Base-by-base conservation (phyloP, 2,797 vertebrate genomes). In the Huso huso region DNA sequence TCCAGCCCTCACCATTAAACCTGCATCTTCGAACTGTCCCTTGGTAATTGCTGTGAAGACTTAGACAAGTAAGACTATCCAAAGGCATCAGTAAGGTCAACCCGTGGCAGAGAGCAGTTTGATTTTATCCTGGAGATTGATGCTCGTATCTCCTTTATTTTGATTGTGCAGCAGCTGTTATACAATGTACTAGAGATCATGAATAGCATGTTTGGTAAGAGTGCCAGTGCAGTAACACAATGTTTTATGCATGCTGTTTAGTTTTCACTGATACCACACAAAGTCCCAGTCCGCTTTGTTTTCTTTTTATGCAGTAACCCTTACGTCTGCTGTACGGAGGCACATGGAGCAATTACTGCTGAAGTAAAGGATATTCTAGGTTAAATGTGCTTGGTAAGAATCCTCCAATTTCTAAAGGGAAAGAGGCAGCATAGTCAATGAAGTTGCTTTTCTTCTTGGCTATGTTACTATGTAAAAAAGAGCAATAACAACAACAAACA, bases 111-210 rank as follows among this genome's bases (percentile, higher is more conserved):
- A 79, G 77, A 76, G 69, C 70, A 76, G 78, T 79, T 76, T 84
- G 86, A 90, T 91, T 85, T 88, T 89, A 92, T 91, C 88, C 80
- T 1, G 74, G 82, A 89, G 88, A 90, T 88, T 79, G 87, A 90
- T 89, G 87, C 63, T 64, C 83, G 78, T 81, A 87, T 87, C 84
- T 80, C 81, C 78, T 83, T 85, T 82, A 80, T 76, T 82, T 85
- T 81, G 61, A 85, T 89, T 86, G 75, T 77, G 83, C 77, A 73
- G 75, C 80, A 15, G 4, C 67, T 76, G 84, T 83, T 87, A 84
- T 88, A 88, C 89, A 89, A 87, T 66, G 85, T 75, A 75, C 80
- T 80, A 69, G 71, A 75, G 77, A 81, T 81, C 81, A 63, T 80
- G 71, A 87, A 89, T 86, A 85, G 81, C 79, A 0, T 49, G 71